phyloP scores from a whole-genome alignment of 2,888 invertebrate genomes.

The Nephrotoma flavescens region DNA sequence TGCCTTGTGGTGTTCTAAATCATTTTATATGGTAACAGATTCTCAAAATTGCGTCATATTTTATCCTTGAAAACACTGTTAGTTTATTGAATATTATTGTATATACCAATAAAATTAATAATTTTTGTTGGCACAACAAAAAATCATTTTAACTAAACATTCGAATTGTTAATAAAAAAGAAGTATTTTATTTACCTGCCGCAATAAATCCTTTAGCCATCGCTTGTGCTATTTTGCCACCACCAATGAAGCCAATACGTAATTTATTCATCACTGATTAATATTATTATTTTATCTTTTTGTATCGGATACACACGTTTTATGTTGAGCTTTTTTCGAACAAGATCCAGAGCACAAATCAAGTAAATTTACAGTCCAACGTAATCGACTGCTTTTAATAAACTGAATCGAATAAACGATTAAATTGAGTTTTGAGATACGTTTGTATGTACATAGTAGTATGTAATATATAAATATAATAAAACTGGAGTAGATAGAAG shows the following conservation, averaged over 20 bases:
- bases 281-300: too few species aligned
- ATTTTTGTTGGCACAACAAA: too few species aligned
- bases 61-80: too few species aligned
- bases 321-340: background rate
- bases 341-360: background rate
- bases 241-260: slow-evolving; percentile 75
- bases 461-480: background rate
- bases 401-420: background rate
- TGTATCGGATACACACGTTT: too few species aligned
- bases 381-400: background rate
- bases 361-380: background rate
- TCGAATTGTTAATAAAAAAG: too few species aligned
- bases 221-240: slow-evolving; percentile 84
- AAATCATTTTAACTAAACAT: too few species aligned
- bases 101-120: too few species aligned
- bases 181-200: slow-evolving; percentile 44
- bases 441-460: background rate
- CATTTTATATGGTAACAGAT: too few species aligned
- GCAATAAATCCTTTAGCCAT: slow-evolving; percentile 79
- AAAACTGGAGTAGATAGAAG: background rate
- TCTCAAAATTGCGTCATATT: too few species aligned
- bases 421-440: background rate
- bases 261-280: slow-evolving; percentile 12
- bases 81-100: too few species aligned
- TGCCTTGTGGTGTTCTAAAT: too few species aligned